These are phyloP conservation scores for Latrodectus hesperus DNA, from an alignment of 2,888 invertebrate genomes.

Conservation along the genomic window DNA sequence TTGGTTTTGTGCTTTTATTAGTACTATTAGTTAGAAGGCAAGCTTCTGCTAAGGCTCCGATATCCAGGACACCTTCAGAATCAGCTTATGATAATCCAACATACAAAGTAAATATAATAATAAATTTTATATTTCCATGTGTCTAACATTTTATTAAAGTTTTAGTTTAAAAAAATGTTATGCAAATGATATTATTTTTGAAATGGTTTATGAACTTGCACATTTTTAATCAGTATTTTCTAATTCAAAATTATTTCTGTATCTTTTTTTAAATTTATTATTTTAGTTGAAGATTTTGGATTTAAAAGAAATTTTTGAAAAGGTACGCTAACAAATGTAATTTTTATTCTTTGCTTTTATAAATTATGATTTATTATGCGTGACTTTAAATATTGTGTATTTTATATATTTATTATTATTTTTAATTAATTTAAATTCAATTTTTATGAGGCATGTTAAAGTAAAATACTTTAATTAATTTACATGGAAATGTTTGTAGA, in stretches of 20 bases:
- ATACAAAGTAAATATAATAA: constrained; percentile 83
- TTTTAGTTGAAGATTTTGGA: background rate
- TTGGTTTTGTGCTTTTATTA: constrained; percentile 86
- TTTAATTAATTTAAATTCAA: no score
- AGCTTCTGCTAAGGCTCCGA: constrained; percentile 84
- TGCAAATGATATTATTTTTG: no score
- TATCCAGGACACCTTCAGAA: constrained; percentile 86
- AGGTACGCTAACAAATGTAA: background rate
- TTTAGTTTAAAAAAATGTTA: background rate
- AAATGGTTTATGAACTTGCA: no score
- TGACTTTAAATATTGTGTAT: no score
- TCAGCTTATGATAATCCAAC: constrained; percentile 95
- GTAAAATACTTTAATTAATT: no score
- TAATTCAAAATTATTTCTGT: no score
- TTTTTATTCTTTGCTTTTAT: background rate
- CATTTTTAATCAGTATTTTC: no score
- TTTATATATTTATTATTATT: no score
- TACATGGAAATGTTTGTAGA: no score
- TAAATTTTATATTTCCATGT: background rate
- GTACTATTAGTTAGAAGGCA: constrained; percentile 85
- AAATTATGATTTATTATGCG: no score
- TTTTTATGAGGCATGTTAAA: no score
- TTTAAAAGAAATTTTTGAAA: background rate
- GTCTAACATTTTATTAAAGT: background rate
- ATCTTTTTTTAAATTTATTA: background rate